Conservation (phyloP, 2,888 invertebrate genomes). For the Disparrhopalites patrizii region DNA sequence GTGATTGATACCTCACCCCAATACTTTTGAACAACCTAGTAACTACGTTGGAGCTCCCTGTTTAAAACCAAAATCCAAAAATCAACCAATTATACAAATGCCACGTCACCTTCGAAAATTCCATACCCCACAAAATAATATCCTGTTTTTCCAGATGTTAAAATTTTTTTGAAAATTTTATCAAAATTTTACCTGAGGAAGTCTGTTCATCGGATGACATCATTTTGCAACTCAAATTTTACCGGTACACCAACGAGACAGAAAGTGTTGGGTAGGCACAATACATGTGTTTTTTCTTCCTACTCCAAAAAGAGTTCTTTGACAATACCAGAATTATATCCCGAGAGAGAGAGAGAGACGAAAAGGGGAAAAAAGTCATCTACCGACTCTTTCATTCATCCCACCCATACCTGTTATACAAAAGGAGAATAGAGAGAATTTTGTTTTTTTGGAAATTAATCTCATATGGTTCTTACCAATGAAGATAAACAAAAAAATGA, state of each 20-base stretch:
- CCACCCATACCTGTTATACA: too few relatives aligned
- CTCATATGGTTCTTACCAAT: too few relatives aligned
- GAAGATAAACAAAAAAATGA: too few relatives aligned
- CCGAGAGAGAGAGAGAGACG: too few relatives aligned
- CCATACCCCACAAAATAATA: background rate
- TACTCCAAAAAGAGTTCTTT: too few relatives aligned
- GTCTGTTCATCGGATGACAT: constrained; percentile 26
- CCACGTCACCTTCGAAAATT: background rate
- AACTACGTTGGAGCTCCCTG: constrained; percentile 37
- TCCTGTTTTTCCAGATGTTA: background rate
- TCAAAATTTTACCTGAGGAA: constrained; percentile 27
- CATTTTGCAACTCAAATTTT: constrained; percentile 19
- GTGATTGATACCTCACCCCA: constrained; percentile 45
- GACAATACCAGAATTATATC: too few relatives aligned
- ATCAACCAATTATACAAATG: background rate
- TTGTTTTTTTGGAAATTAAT: too few relatives aligned
- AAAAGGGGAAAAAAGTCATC: too few relatives aligned
- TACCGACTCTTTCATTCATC: too few relatives aligned
- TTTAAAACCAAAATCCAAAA: background rate
- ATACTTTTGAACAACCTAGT: constrained; percentile 42
- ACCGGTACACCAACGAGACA: constrained; percentile 12
- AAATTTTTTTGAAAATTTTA: constrained; percentile 4
- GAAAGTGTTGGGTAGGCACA: background rate
- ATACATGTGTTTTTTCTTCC: too few relatives aligned
- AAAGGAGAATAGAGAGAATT: too few relatives aligned